A percentile compares a stretch with the other conserved stretches of the same genome.
phyloP scores from a whole-genome alignment of 2,797 vertebrate genomes.

The Xyrichtys novacula region DNA sequence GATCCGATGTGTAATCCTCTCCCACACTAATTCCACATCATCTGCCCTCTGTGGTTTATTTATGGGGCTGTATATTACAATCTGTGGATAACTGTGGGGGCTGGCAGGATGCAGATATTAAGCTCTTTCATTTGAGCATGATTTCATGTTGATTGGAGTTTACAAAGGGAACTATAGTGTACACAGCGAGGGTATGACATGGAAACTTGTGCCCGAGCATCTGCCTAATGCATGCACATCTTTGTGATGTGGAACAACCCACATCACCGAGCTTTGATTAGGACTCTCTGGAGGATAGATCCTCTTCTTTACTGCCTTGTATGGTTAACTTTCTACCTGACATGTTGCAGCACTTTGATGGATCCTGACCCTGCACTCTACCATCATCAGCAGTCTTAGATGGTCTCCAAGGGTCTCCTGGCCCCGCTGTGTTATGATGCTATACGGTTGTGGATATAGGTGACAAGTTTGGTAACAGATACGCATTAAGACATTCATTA shows the following conservation, averaged over 20 bases:
- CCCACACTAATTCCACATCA: conserved; percentile 39
- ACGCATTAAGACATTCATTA: not conserved
- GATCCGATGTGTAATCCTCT: conserved; percentile 29
- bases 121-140: conserved; percentile 30
- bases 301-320: conserved; percentile 16
- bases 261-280: conserved; percentile 40
- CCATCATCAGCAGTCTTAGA: conserved; percentile 5
- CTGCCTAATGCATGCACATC: conserved; percentile 23
- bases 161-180: conserved; percentile 30
- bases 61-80: conserved; percentile 38
- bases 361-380: conserved; percentile 15
- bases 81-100: conserved; percentile 35
- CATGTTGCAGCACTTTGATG: conserved; percentile 33
- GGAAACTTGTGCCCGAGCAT: conserved; percentile 21
- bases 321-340: conserved; percentile 37
- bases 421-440: conserved; percentile 11
- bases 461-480: not conserved
- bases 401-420: conserved; percentile 2
- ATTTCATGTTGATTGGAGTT: conserved; percentile 42
- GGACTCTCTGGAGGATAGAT: conserved; percentile 27
- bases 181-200: conserved; percentile 30
- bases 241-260: conserved; percentile 35
- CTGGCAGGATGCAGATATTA: conserved; percentile 34
- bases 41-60: conserved; percentile 47
- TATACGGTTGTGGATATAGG: conserved; percentile 1